phyloP scores from a whole-genome alignment of 2,113 vertebrate genomes.

The Typhlomys cinereus region DNA sequence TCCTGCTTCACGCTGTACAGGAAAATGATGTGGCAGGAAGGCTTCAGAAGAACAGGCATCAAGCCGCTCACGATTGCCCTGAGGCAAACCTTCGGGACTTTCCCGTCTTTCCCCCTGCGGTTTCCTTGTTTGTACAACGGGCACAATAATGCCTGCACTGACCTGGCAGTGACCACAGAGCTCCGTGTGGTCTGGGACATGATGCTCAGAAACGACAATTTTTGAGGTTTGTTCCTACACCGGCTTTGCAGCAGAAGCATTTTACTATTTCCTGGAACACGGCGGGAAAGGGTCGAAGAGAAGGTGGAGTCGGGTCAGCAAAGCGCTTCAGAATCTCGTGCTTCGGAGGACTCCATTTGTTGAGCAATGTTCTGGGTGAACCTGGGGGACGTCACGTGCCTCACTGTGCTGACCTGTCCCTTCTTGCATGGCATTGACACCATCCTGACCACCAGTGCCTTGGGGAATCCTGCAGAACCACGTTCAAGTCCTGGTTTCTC shows the following conservation, averaged over 20 bases:
- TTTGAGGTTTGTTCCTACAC: not conserved
- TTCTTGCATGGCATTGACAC: not conserved
- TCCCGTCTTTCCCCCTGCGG: not conserved
- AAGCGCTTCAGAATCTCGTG: not conserved
- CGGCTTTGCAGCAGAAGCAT: slow-evolving; percentile 29
- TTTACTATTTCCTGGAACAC: slow-evolving; percentile 28
- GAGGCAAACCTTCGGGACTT: not conserved
- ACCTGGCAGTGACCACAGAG: not conserved
- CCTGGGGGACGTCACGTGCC: not conserved
- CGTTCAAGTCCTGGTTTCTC: not conserved
- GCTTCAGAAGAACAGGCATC: no score
- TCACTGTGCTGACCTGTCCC: not conserved
- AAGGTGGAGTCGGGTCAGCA: not conserved
- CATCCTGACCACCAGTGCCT: not conserved
- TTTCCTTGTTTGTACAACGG: not conserved
- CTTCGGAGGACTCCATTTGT: not conserved
- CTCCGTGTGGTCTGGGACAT: not conserved
- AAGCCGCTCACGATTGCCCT: not conserved
- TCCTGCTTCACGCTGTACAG: no score
- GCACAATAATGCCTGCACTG: not conserved
- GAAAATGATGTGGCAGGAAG: no score
- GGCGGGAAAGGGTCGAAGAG: not conserved
- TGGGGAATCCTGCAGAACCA: not conserved
- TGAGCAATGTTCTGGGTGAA: not conserved
- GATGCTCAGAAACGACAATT: not conserved